These are phyloP conservation scores for Dipodomys ordii DNA, from an alignment of 2,113 vertebrate species.

Conservation along the genomic window DNA sequence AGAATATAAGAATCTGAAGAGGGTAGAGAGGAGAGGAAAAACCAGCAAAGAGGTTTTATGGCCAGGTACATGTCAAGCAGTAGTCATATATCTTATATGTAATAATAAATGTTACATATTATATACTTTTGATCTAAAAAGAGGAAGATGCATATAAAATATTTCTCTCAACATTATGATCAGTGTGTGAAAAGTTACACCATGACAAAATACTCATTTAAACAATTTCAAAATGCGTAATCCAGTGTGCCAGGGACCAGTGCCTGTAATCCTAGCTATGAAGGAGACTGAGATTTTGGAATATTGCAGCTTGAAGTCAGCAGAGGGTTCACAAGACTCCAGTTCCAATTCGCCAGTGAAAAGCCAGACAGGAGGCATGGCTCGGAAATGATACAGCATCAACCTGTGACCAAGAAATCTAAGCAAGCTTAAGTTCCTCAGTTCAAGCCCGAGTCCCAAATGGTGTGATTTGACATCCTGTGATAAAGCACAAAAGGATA, in stretches of 20 bases:
- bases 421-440: no score
- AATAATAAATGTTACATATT: no score
- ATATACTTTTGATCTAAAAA: slow-evolving; percentile 1
- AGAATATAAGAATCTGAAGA: not conserved
- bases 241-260: no score
- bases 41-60: not conserved
- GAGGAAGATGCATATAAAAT: not conserved
- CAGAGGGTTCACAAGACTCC: no score
- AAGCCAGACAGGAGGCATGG: no score
- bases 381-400: no score
- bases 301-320: no score
- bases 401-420: no score
- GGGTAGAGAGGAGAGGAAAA: not conserved
- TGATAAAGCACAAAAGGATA: not conserved
- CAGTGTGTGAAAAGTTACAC: not conserved
- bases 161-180: not conserved
- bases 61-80: not conserved
- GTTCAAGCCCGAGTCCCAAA: no score
- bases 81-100: not conserved
- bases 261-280: no score
- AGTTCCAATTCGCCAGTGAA: no score
- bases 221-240: not conserved
- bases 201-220: not conserved
- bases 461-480: not conserved
- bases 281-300: no score